phyloP scores from a whole-genome alignment of 2,888 invertebrate species.

The Heteromyza rotundicornis region DNA sequence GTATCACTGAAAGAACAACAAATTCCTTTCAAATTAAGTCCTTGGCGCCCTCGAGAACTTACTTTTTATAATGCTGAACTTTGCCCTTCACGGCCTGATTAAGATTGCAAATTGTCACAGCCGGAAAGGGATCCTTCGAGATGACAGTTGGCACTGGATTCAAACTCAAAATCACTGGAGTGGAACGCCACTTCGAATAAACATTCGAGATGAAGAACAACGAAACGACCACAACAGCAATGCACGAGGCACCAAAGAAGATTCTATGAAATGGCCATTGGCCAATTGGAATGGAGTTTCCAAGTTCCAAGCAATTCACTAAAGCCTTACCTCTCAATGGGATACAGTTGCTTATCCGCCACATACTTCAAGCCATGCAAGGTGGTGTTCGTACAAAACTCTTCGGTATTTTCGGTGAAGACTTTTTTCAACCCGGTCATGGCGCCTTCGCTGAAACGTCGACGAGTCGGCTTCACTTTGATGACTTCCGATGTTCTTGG shows the following conservation, averaged over 20 bases:
- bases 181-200: conserved; percentile 74
- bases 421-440: too few species aligned
- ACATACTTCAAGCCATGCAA: conserved; percentile 79
- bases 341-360: conserved; percentile 71
- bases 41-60: too few species aligned
- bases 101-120: conserved; percentile 83
- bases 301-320: too few species aligned
- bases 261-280: conserved; percentile 57
- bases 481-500: too few species aligned
- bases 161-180: conserved; percentile 79
- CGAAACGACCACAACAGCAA: conserved; percentile 70
- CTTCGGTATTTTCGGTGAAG: conserved; percentile 48
- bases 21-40: not conserved
- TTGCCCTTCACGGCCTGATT: conserved; percentile 74
- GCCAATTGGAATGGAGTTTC: too few species aligned
- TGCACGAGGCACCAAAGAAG: conserved; percentile 75
- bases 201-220: conserved; percentile 75
- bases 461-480: too few species aligned
- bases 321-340: conserved; percentile 69
- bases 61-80: not conserved
- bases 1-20: conserved; percentile 37
- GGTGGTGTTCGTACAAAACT: conserved; percentile 67
- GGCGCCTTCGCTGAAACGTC: too few species aligned
- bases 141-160: conserved; percentile 75
- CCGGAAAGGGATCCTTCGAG: conserved; percentile 78